Evolutionary conservation across 2,888 invertebrate species (phyloP).

Genomic region (Heterodera filipjevi): DNA sequence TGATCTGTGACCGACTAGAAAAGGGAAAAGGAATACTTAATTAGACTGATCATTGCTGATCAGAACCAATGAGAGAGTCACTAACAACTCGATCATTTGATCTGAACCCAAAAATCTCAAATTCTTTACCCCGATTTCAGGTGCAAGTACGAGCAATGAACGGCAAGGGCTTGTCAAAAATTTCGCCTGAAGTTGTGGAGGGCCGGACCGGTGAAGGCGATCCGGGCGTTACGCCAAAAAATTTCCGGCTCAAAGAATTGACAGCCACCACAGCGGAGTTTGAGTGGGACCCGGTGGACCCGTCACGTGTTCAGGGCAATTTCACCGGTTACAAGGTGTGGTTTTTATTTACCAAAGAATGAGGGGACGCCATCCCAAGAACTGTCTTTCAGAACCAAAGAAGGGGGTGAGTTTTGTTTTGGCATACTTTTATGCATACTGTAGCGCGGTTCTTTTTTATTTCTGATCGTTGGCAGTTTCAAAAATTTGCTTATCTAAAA

Average conservation of each 20-base stretch:
- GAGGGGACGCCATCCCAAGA: conserved; percentile 86
- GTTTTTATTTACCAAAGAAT: conserved; percentile 69
- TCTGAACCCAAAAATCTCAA: no score
- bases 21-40: no score
- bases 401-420: conserved; percentile 72
- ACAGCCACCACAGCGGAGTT: conserved; percentile 82
- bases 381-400: conserved; percentile 83
- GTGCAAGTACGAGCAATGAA: conserved; percentile 82
- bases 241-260: conserved; percentile 49
- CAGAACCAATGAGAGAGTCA: no score
- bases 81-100: no score
- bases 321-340: conserved; percentile 85
- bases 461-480: no score
- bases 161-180: conserved; percentile 81
- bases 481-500: no score
- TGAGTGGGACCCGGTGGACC: conserved; percentile 84
- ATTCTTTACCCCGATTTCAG: no score
- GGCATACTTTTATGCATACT: no score
- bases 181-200: conserved; percentile 78
- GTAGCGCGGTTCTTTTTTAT: no score
- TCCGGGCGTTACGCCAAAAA: conserved; percentile 53
- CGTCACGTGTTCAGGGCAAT: conserved; percentile 82
- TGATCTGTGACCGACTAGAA: no score
- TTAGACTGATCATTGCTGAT: no score
- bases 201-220: conserved; percentile 93